phyloP scores from a whole-genome alignment of 1,140 invertebrate genomes.

The Muscidifurax raptorellus region DNA sequence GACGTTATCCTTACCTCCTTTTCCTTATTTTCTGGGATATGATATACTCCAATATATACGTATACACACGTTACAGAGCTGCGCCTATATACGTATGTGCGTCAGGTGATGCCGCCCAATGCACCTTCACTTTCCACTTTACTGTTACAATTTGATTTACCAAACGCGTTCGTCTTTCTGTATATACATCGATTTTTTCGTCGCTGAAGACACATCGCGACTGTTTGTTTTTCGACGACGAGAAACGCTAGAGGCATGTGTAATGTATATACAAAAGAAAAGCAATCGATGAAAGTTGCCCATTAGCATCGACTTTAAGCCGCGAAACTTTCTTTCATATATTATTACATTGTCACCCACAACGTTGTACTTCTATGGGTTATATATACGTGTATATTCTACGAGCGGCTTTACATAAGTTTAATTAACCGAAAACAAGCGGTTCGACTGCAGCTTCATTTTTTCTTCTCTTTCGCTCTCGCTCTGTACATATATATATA shows the following conservation, averaged over 20 bases:
- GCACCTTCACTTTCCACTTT: constrained; percentile 74
- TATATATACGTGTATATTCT: too few species aligned
- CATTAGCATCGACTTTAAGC: not conserved
- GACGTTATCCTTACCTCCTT: constrained; percentile 11
- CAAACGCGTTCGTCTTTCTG: too few species aligned
- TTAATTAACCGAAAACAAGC: not conserved
- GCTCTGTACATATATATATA: too few species aligned
- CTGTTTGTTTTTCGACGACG: too few species aligned
- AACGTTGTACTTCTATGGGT: too few species aligned
- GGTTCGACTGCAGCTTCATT: not conserved
- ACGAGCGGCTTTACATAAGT: not conserved
- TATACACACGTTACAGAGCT: too few species aligned
- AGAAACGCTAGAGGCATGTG: not conserved
- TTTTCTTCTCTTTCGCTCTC: not conserved
- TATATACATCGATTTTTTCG: not conserved
- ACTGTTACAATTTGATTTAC: constrained; percentile 57
- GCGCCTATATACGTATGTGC: too few species aligned
- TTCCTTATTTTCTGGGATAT: not conserved
- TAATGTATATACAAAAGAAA: not conserved
- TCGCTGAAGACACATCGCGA: too few species aligned
- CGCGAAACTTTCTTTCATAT: not conserved
- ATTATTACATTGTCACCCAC: not conserved
- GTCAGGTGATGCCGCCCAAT: constrained; percentile 39
- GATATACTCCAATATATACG: too few species aligned
- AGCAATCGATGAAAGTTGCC: constrained; percentile 21